Base-by-base conservation (phyloP, 2,888 invertebrate species). In the Himalopsyche tibetana region DNA sequence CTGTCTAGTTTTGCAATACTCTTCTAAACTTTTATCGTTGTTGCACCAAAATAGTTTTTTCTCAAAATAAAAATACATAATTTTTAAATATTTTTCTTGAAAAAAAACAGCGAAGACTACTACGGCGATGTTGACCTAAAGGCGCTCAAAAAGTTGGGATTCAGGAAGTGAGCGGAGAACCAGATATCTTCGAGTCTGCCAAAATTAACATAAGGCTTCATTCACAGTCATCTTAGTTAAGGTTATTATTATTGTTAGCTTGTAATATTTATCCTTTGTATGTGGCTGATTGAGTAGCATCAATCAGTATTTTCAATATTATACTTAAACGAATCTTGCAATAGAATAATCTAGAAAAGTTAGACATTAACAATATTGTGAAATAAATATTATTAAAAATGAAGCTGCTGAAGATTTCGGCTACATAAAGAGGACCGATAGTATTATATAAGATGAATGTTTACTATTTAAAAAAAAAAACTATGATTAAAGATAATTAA, bases 121-220 rank as follows among this genome's bases (percentile, higher is more conserved):
- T 98, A 98, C 92, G 97, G 97, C 89, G 97, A 97, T 91, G 96
- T 97, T 90, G 97, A 98, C 92, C 94, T 98, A 89, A 98, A 98
- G 93, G 96, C 96, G 87, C 93, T 97, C 90, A 96, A 96, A 94
- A 97, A 97, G 92, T 92, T 96, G 93, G 97, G 97, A 91, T 95
- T 86, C 84, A 42, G 42, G 69, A 81, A 84, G 84, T 63, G 56
- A 69, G 55, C 45, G 55, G 36, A 36, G 12, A 63, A 63, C 6
- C 19, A 28, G 51, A 51, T 5, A 74, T 12, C 74, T 74, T 74
- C 74, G 51, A 80, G 56, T 82, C 82, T 85, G 85, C 85, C 85
- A 85, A 85, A 85, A 69, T 82, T 82, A 74, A 36, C 74, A 36
- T 42, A 69, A 82, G 85, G 85, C 85, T 85, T 55, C 82, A 81